These are phyloP conservation scores for Tragelaphus strepsiceros DNA, from an alignment of 2,113 vertebrate genomes.

Conservation along the genomic window DNA sequence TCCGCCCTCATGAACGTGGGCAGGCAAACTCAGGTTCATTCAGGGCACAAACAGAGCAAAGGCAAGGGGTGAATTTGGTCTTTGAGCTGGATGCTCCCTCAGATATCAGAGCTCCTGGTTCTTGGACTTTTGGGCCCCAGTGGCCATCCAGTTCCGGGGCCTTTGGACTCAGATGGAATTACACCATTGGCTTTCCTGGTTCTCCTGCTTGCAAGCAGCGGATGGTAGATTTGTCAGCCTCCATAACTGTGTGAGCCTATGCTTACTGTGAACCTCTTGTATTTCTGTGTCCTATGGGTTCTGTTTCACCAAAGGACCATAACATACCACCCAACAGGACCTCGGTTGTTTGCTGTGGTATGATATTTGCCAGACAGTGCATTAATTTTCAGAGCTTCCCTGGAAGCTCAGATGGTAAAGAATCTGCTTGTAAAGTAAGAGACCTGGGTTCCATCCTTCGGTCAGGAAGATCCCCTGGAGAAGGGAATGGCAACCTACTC, in stretches of 20 bases:
- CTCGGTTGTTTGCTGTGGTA: too few relatives aligned
- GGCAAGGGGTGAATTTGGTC: neutral
- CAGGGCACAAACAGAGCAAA: neutral
- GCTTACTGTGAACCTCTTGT: neutral
- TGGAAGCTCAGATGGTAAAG: neutral
- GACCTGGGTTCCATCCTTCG: fast-evolving
- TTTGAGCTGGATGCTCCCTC: neutral
- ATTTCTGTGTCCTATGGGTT: neutral
- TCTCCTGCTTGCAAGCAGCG: neutral
- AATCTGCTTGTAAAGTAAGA: neutral
- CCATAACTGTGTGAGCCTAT: neutral
- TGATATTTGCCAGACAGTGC: neutral
- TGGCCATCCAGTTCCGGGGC: too few relatives aligned
- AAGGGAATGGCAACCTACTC: neutral
- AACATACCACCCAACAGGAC: neutral
- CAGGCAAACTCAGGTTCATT: too few relatives aligned
- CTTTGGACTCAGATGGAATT: neutral
- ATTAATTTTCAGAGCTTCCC: neutral
- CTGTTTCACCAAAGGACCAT: neutral
- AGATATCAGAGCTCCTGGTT: neutral
- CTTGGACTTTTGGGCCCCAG: neutral
- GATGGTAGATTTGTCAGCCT: neutral
- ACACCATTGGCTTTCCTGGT: neutral
- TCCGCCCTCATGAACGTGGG: neutral
- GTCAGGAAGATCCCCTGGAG: neutral